Evolutionary conservation across 2,888 invertebrate species (phyloP).

Genomic region (Leptinotarsa haldemani): DNA sequence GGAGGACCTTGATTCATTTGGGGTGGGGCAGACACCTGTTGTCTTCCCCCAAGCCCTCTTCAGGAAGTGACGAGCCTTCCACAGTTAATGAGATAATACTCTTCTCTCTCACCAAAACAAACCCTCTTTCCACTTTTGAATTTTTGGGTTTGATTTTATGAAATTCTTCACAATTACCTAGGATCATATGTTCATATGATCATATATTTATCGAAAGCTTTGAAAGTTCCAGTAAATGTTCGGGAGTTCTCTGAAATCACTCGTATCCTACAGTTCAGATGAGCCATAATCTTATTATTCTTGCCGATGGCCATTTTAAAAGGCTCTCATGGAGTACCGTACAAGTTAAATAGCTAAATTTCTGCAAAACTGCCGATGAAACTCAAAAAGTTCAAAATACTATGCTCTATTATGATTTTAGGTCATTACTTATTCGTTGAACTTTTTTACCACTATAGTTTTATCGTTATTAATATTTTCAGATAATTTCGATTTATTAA

Average conservation of each 20-base stretch:
- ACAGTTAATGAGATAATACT: conserved; percentile 98
- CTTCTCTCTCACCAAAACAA: conserved; percentile 94
- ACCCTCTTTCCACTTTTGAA: conserved; percentile 90
- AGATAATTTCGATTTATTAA: no score
- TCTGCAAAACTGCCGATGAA: no score
- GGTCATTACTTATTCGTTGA: no score
- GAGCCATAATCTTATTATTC: conserved; percentile 96
- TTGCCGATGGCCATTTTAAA: conserved; percentile 83
- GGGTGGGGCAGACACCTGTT: no score
- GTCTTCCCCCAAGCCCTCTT: conserved; percentile 80
- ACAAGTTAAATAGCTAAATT: no score
- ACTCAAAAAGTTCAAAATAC: no score
- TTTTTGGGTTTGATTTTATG: conserved; percentile 95
- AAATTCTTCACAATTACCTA: conserved; percentile 99
- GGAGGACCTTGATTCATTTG: conserved; percentile 76
- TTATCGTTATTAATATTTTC: no score
- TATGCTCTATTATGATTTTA: no score
- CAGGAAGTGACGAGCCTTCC: conserved; percentile 98
- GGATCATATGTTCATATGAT: conserved; percentile 99
- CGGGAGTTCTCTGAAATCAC: conserved; percentile 97
- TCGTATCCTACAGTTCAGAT: conserved; percentile 96
- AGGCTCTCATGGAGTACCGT: no score
- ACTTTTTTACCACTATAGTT: no score
- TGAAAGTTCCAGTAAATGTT: conserved; percentile 98
- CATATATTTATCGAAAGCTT: conserved; percentile 99